Evolutionary conservation across 2,113 vertebrate genomes (phyloP).

Genomic region (Zosterops japonicus): DNA sequence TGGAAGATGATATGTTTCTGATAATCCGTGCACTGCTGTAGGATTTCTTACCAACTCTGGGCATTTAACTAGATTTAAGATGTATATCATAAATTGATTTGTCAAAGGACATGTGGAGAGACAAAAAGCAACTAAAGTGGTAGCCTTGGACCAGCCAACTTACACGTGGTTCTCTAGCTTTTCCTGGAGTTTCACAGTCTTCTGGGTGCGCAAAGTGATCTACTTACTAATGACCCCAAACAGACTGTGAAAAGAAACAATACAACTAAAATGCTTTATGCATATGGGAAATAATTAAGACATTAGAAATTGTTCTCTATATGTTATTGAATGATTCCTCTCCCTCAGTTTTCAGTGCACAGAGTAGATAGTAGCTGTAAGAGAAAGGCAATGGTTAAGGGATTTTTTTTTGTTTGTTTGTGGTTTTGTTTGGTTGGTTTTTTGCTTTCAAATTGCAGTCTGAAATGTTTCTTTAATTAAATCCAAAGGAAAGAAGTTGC

Average conservation of each 20-base stretch:
- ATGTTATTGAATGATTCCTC: slow-evolving; percentile 6
- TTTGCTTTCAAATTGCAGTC: neutral
- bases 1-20: neutral
- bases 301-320: neutral
- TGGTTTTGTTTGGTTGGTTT: neutral
- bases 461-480: slow-evolving; percentile 47
- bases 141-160: neutral
- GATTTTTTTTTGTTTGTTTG: neutral
- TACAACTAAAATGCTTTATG: neutral
- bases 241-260: slow-evolving; percentile 16
- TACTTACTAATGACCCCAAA: neutral
- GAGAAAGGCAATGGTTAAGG: neutral
- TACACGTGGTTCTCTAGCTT: neutral
- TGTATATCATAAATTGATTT: neutral
- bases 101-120: neutral
- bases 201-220: neutral
- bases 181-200: neutral
- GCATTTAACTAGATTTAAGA: neutral
- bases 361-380: neutral
- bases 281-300: slow-evolving; percentile 13
- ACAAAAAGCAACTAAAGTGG: neutral
- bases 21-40: neutral
- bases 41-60: neutral
- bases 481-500: slow-evolving; percentile 17
- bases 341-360: slow-evolving; percentile 11